Conservation (phyloP, 2,113 vertebrate species). For the Psittacula cyanocephala region DNA sequence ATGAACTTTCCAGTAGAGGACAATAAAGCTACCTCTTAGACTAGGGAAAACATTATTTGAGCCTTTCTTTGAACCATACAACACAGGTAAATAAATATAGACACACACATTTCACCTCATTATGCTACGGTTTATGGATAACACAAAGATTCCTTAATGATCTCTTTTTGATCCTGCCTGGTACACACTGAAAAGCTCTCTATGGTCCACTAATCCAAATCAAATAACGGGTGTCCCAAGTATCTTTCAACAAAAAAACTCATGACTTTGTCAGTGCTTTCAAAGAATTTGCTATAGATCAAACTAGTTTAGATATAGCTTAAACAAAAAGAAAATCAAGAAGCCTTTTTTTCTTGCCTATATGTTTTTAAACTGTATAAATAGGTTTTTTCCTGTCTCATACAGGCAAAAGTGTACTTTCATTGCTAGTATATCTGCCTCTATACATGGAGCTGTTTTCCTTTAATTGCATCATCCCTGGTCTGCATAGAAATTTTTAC, state of each 20-base stretch:
- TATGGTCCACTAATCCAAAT: not conserved
- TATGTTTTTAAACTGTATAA: not conserved
- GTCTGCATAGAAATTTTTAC: not conserved
- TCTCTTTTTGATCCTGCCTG: not conserved
- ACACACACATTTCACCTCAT: not conserved
- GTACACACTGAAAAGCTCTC: not conserved
- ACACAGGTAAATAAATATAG: not conserved
- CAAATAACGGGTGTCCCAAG: not conserved
- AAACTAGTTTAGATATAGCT: not conserved
- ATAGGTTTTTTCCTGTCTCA: rapidly evolving
- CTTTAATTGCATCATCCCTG: not conserved
- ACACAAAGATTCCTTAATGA: not conserved
- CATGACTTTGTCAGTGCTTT: not conserved
- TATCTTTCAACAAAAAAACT: not conserved
- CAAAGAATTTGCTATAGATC: not conserved
- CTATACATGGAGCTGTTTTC: not conserved
- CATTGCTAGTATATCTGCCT: not conserved
- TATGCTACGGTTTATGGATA: not conserved
- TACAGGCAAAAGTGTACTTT: not conserved
- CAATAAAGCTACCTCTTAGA: conserved; percentile 12
- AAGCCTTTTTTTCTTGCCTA: not conserved
- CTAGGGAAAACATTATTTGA: not conserved
- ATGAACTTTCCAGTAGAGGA: not conserved
- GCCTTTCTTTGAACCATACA: not conserved
- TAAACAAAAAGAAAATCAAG: not conserved